phyloP scores from a whole-genome alignment of 2,797 vertebrate species.

The Chaenodraco wilsoni region DNA sequence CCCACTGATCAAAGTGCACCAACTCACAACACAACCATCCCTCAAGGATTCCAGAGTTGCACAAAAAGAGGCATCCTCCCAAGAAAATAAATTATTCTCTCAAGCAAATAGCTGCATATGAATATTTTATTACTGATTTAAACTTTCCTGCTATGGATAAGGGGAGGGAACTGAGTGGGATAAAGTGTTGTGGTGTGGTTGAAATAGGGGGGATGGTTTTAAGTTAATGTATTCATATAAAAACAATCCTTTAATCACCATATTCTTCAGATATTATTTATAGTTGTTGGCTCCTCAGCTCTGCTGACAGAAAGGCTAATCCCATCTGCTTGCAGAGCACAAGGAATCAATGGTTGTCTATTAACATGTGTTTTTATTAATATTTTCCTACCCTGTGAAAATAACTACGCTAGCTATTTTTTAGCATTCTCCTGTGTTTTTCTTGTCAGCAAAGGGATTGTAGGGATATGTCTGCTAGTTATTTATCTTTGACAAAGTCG shows the following conservation, averaged over 20 bases:
- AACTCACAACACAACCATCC: constrained; percentile 71
- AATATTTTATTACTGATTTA: constrained; percentile 85
- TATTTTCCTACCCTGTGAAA: constrained; percentile 58
- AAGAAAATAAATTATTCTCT: constrained; percentile 85
- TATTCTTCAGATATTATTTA: constrained; percentile 75
- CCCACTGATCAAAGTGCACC: constrained; percentile 81
- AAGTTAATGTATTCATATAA: constrained; percentile 75
- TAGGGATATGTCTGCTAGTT: constrained; percentile 31
- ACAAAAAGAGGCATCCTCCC: constrained; percentile 79
- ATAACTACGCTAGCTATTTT: constrained; percentile 46
- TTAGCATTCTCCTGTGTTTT: constrained; percentile 36
- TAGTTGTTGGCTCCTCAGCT: constrained; percentile 68
- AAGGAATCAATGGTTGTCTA: constrained; percentile 58
- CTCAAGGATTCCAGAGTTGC: constrained; percentile 73
- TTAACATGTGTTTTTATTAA: constrained; percentile 57
- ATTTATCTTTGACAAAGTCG: constrained; percentile 50
- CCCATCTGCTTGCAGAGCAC: constrained; percentile 66
- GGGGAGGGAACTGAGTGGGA: constrained; percentile 56
- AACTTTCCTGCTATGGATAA: constrained; percentile 72
- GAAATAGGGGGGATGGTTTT: constrained; percentile 42
- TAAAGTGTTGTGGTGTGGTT: constrained; percentile 58
- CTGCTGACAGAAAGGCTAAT: constrained; percentile 78
- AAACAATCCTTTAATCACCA: constrained; percentile 78
- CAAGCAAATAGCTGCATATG: constrained; percentile 81
- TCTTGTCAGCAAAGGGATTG: constrained; percentile 41